A percentile compares a stretch with the other conserved stretches of the same genome.
These are phyloP conservation scores for Brachionus asplanchnoidis DNA, from an alignment of 1,140 invertebrate species.

Conservation along the genomic window DNA sequence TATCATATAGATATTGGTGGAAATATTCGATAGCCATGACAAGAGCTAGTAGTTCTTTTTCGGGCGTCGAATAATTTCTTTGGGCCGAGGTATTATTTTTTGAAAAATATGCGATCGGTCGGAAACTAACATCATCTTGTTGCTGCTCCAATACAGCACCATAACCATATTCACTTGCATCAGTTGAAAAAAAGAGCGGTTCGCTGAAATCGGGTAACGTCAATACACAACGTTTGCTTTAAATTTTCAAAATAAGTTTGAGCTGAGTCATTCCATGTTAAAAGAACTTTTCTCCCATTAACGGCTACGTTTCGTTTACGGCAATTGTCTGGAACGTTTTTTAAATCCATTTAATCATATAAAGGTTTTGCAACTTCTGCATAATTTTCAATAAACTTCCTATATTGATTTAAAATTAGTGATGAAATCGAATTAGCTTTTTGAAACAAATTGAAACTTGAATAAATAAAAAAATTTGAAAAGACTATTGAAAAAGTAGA, in stretches of 20 bases:
- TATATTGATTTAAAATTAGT: too few relatives aligned
- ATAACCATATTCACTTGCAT: conserved; percentile 54
- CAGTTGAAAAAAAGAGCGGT: conserved; percentile 54
- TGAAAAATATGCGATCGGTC: neutral
- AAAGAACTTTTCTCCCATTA: neutral
- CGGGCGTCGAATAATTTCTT: conserved; percentile 48
- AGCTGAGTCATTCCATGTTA: neutral
- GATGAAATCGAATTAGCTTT: too few relatives aligned
- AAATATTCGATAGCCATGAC: too few relatives aligned
- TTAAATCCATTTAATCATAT: neutral
- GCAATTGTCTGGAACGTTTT: neutral
- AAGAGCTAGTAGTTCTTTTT: too few relatives aligned
- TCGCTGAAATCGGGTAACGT: conserved; percentile 47
- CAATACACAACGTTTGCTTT: neutral
- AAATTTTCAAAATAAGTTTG: neutral
- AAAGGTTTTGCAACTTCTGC: neutral
- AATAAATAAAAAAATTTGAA: too few relatives aligned
- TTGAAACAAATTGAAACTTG: too few relatives aligned
- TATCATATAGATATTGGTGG: too few relatives aligned
- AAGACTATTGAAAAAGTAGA: too few relatives aligned
- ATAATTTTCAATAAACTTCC: too few relatives aligned
- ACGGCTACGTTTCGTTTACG: neutral
- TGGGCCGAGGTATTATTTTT: neutral
- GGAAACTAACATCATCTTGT: neutral
- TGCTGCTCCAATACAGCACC: conserved; percentile 54